phyloP scores from a whole-genome alignment of 2,888 invertebrate species.

The Stenolophus ochropezus region DNA sequence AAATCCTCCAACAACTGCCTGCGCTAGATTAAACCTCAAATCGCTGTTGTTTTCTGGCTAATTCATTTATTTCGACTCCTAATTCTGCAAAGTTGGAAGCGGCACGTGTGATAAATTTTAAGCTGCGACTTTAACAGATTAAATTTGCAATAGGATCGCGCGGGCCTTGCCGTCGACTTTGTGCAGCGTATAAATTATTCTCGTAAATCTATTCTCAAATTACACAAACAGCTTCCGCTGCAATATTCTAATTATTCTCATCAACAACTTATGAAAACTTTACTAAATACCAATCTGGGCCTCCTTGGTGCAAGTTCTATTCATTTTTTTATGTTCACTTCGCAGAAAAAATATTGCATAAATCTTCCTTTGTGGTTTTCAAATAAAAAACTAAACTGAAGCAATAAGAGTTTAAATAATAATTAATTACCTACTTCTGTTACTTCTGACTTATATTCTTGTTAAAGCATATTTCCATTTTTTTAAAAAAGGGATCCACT shows the following conservation, averaged over 20 bases:
- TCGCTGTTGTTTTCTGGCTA: constrained; percentile 73
- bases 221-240: constrained; percentile 19
- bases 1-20: constrained; percentile 70
- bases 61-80: constrained; percentile 73
- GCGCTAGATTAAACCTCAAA: constrained; percentile 74
- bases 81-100: constrained; percentile 55
- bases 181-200: constrained; percentile 46
- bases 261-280: constrained; percentile 3
- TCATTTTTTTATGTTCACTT: no score
- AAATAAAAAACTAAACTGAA: no score
- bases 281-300: constrained; percentile 11
- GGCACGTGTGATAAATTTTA: constrained; percentile 62
- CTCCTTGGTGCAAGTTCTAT: not conserved
- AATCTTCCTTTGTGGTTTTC: no score
- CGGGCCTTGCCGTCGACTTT: constrained; percentile 35
- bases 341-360: no score
- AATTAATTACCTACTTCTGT: no score
- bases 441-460: no score
- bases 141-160: constrained; percentile 49
- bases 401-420: no score
- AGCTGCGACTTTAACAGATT: constrained; percentile 61
- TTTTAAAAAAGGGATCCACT: no score
- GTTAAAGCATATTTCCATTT: no score
- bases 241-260: constrained; percentile 35
- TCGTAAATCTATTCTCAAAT: constrained; percentile 39